phyloP scores from a whole-genome alignment of 2,888 invertebrate species.

The Tipula lateralis region DNA sequence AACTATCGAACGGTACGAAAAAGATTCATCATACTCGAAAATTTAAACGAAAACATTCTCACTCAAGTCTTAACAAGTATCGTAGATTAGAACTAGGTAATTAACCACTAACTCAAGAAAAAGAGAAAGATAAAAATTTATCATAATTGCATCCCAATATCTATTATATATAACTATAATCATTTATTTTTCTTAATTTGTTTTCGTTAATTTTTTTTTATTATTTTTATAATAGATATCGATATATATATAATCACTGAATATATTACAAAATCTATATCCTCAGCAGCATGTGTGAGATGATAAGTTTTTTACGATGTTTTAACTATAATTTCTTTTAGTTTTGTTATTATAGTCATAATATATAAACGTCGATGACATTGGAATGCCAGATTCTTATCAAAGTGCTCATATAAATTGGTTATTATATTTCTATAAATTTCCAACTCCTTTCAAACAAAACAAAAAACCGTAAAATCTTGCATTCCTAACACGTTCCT shows the following conservation, averaged over 20 bases:
- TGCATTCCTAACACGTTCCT: not conserved
- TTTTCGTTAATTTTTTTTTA: constrained; percentile 21
- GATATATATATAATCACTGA: not conserved
- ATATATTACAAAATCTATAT: not conserved
- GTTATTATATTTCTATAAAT: not conserved
- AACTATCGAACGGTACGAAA: constrained; percentile 81
- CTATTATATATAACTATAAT: not conserved
- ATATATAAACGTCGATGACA: not conserved
- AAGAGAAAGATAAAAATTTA: not conserved
- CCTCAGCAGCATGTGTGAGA: not conserved
- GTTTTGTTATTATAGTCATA: not conserved
- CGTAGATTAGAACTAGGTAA: constrained; percentile 53
- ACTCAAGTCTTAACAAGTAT: constrained; percentile 50
- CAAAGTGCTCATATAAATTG: not conserved
- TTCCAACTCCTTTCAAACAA: not conserved
- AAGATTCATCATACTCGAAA: constrained; percentile 64
- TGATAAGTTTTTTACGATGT: not conserved
- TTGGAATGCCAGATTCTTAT: not conserved
- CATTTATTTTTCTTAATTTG: constrained; percentile 29
- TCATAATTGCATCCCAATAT: not conserved
- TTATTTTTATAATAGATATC: not conserved
- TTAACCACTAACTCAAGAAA: constrained; percentile 36
- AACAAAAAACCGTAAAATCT: not conserved
- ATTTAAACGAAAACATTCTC: constrained; percentile 50
- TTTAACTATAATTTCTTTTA: not conserved